Evolutionary conservation across 2,888 invertebrate genomes (phyloP), one percentile per base, ranked within the genome.

Genomic region (Dysmachus trigonus): DNA sequence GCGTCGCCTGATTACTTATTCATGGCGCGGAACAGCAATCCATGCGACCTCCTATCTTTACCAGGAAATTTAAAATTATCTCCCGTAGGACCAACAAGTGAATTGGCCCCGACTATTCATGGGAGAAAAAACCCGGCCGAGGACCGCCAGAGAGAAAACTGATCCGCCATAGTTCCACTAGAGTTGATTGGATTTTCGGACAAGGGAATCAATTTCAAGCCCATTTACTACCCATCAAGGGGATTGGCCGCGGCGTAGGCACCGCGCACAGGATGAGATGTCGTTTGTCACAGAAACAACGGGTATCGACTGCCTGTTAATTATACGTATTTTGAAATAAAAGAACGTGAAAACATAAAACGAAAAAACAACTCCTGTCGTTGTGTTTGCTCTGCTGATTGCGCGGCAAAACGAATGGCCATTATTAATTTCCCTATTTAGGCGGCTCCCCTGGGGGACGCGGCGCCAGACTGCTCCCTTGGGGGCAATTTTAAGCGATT

Each of bases 161-260:
- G 79, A 18, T 79, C 51, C 15, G 38, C 13, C 51, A 30, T 79
- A 51, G 79, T 47, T 51, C 18, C 41, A 51, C 73, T 31, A 79
- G 30, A 79, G 47, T 79, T 79, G 79, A 79, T 79, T 79, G 79
- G 47, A 51, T 79, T 79, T 79, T 79, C 47, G 79, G 79, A 79
- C 79, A 79, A 79, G 79, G 51, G 47, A 79, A 79, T 79, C 79
- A 79, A 79, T 79, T 79, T 79, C 79, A 31, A n/a, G 79, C 47
- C 79, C 79, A 79, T 79, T 79, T 79, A 79, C 51, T 79, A 15
- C 47, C 79, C 47, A 79, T 79, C 47, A 79, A 27, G 30, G 79
- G 51, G 74, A 74, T 33, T 41, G 15, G 38, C 8, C 38, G 18
- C 35, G 18, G 38, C 38, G 22, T 27, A 10, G 33, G 15, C 8